Evolutionary conservation across 2,888 invertebrate genomes (phyloP).

Genomic region (Leptarthrus brevirostris): DNA sequence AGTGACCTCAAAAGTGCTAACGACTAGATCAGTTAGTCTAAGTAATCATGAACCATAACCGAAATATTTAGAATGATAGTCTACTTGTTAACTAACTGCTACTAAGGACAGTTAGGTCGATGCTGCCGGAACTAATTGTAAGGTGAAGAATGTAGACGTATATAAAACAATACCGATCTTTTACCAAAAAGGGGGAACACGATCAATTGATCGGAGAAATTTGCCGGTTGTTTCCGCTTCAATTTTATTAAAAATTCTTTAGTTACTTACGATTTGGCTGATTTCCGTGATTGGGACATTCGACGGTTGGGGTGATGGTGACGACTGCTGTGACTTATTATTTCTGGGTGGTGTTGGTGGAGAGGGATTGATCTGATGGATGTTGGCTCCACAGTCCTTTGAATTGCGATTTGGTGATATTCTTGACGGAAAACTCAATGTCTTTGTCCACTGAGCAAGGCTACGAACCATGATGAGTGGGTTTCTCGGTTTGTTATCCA

Average conservation of each 20-base stretch:
- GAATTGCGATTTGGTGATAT: slow-evolving; percentile 84
- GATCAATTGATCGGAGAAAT: no score
- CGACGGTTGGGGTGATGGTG: slow-evolving; percentile 65
- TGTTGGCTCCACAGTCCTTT: slow-evolving; percentile 76
- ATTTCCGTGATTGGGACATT: slow-evolving; percentile 75
- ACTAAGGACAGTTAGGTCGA: slow-evolving; percentile 4
- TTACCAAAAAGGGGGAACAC: no score
- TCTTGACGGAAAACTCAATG: slow-evolving; percentile 87
- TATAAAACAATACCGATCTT: not conserved
- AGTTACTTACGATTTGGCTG: slow-evolving; percentile 74
- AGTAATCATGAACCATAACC: slow-evolving; percentile 3
- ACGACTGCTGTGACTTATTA: slow-evolving; percentile 70
- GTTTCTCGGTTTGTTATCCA: slow-evolving; percentile 27
- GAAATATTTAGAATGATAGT: slow-evolving; percentile 25
- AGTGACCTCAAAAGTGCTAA: not conserved
- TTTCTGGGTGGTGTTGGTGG: slow-evolving; percentile 74
- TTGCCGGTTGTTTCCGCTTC: no score
- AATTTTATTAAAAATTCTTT: slow-evolving; percentile 1
- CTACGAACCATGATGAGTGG: slow-evolving; percentile 82
- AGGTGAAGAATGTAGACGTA: no score
- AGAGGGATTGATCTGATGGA: slow-evolving; percentile 68
- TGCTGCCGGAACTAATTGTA: slow-evolving; percentile 26
- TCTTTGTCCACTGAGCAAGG: slow-evolving; percentile 91
- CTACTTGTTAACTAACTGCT: no score
- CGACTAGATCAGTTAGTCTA: not conserved